Percentiles rank a stretch among this genome's conserved stretches.
Evolutionary conservation across 2,888 invertebrate species (phyloP).

Genomic region (Dascillus cervinus): DNA sequence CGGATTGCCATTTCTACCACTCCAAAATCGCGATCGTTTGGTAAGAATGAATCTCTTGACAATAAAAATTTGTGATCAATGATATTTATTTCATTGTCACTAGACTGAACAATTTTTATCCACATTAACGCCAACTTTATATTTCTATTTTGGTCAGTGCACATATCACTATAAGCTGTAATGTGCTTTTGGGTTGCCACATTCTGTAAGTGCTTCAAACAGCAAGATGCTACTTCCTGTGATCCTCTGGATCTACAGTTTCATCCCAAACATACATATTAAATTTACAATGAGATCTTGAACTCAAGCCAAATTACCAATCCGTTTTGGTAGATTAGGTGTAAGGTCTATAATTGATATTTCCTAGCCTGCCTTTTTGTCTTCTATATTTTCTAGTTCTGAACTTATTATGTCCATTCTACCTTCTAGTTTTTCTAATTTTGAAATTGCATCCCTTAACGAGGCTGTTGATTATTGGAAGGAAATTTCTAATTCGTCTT

Average conservation of each 20-base stretch:
- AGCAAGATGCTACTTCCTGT: neutral
- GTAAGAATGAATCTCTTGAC: neutral
- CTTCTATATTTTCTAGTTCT: too few relatives aligned
- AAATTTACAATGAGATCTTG: too few relatives aligned
- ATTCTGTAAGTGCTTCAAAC: neutral
- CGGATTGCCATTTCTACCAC: neutral
- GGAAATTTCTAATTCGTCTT: too few relatives aligned
- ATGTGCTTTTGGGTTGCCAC: neutral
- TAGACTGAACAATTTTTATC: neutral
- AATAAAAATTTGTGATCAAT: neutral
- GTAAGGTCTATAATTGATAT: too few relatives aligned
- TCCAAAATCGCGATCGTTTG: slow-evolving; percentile 1
- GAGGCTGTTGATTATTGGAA: too few relatives aligned
- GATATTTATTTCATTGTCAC: neutral
- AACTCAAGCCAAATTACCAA: too few relatives aligned
- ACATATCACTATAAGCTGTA: neutral
- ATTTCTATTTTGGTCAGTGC: neutral
- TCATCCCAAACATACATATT: neutral
- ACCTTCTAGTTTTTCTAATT: too few relatives aligned
- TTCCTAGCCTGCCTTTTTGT: too few relatives aligned
- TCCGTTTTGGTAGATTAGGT: too few relatives aligned
- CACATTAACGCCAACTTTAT: neutral
- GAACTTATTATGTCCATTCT: too few relatives aligned
- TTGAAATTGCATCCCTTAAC: too few relatives aligned
- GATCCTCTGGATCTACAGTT: neutral